Percentiles rank a stretch among this genome's conserved stretches.
These are phyloP conservation scores for Ochropacha duplaris DNA, from an alignment of 2,888 invertebrate species.

Conservation along the genomic window DNA sequence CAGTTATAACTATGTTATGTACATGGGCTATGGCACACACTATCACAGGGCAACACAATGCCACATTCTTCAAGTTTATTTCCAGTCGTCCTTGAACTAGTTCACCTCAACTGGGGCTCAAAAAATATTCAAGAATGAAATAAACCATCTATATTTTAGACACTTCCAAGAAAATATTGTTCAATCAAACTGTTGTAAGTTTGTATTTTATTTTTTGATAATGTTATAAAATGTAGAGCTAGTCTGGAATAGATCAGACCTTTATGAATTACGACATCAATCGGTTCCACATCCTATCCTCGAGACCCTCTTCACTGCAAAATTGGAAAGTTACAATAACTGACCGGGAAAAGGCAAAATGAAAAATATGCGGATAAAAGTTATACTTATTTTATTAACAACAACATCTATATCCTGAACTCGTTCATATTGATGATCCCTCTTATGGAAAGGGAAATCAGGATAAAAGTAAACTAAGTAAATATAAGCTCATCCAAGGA, in stretches of 20 bases:
- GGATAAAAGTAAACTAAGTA: neutral
- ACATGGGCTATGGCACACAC: neutral
- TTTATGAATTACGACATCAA: neutral
- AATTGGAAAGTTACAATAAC: neutral
- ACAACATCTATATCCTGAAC: neutral
- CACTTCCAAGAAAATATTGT: neutral
- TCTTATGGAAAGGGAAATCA: neutral
- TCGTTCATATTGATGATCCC: neutral
- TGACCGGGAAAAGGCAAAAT: neutral
- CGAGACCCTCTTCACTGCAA: neutral
- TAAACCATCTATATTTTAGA: neutral
- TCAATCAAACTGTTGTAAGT: neutral
- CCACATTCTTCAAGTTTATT: conserved; percentile 24
- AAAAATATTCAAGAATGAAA: conserved; percentile 1
- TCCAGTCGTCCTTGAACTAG: conserved; percentile 26
- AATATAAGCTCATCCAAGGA: neutral
- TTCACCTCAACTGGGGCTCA: conserved; percentile 10
- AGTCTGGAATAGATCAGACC: neutral
- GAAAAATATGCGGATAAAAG: neutral
- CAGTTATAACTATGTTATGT: neutral
- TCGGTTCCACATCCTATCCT: neutral
- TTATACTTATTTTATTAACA: neutral
- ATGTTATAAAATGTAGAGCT: neutral
- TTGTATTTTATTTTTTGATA: neutral
- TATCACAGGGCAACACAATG: conserved; percentile 7